phyloP scores from a whole-genome alignment of 2,888 invertebrate species.

The Pyrrhosoma nymphula region DNA sequence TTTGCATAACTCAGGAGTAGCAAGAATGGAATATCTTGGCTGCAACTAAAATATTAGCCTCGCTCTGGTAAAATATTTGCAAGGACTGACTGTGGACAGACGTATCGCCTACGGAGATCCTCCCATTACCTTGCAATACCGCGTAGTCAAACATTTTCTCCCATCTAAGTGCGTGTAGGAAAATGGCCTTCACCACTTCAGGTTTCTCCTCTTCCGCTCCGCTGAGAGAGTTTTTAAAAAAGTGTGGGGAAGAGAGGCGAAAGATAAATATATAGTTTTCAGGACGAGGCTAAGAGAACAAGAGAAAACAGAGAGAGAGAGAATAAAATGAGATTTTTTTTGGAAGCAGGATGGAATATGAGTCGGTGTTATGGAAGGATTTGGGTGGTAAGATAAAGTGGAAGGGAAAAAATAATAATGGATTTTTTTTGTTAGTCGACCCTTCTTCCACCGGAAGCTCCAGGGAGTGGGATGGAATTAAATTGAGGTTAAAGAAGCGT shows the following conservation, averaged over 20 bases:
- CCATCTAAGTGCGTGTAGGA: not conserved
- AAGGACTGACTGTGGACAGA: no score
- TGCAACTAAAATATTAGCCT: no score
- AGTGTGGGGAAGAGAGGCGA: not conserved
- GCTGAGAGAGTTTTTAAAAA: not conserved
- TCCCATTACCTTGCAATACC: no score
- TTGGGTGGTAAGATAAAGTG: not conserved
- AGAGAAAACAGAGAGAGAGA: not conserved
- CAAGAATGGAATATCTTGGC: no score
- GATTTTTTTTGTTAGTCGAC: not conserved
- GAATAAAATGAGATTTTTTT: not conserved
- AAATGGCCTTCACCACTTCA: not conserved
- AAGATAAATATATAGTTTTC: not conserved
- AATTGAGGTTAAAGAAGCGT: not conserved
- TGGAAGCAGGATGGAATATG: not conserved
- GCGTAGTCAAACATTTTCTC: not conserved
- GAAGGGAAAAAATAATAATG: not conserved
- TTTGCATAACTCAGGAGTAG: no score
- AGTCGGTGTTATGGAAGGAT: slow-evolving; percentile 18
- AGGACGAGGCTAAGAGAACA: not conserved
- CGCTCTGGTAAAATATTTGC: no score
- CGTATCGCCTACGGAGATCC: no score
- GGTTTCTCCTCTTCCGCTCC: not conserved
- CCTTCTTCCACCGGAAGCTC: not conserved
- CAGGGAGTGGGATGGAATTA: not conserved